Evolutionary conservation across 2,113 vertebrate genomes (phyloP).

Genomic region (Argyrosomus japonicus): DNA sequence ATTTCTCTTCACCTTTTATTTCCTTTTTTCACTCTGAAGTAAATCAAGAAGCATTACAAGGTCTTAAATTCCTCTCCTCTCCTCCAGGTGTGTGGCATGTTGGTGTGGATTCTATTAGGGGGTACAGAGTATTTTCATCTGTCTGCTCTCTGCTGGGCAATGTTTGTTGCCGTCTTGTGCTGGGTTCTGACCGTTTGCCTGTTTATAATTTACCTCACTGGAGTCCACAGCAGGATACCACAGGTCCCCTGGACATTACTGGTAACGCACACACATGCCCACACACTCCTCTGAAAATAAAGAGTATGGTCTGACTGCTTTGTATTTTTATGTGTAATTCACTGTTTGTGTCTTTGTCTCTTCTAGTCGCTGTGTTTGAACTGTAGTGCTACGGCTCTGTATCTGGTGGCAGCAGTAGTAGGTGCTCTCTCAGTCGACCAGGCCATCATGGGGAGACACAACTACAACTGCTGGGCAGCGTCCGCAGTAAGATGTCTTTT

Average conservation of each 20-base stretch:
- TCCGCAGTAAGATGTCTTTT: conserved; percentile 87
- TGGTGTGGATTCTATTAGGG: conserved; percentile 94
- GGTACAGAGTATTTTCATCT: conserved; percentile 91
- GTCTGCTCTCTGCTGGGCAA: conserved; percentile 91
- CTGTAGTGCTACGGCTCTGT: conserved; percentile 88
- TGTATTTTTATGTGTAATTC: neutral
- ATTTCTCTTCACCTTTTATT: neutral
- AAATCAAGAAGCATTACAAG: neutral
- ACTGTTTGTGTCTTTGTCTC: conserved; percentile 16
- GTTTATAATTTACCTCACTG: conserved; percentile 91
- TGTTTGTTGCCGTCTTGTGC: conserved; percentile 92
- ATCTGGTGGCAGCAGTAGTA: conserved; percentile 89
- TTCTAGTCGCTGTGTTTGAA: conserved; percentile 90
- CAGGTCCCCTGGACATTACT: conserved; percentile 91
- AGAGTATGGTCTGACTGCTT: no score
- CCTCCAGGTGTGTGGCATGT: conserved; percentile 88
- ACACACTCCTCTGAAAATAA: neutral
- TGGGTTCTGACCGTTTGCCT: conserved; percentile 92
- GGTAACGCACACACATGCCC: conserved; percentile 80
- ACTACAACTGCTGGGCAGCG: conserved; percentile 93
- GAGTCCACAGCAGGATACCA: conserved; percentile 88
- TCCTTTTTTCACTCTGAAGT: neutral
- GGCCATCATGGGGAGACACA: conserved; percentile 86
- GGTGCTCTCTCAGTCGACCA: conserved; percentile 85
- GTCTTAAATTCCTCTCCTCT: neutral